Base-by-base conservation (phyloP, 2,888 invertebrate genomes). In the Catocala sponsa region DNA sequence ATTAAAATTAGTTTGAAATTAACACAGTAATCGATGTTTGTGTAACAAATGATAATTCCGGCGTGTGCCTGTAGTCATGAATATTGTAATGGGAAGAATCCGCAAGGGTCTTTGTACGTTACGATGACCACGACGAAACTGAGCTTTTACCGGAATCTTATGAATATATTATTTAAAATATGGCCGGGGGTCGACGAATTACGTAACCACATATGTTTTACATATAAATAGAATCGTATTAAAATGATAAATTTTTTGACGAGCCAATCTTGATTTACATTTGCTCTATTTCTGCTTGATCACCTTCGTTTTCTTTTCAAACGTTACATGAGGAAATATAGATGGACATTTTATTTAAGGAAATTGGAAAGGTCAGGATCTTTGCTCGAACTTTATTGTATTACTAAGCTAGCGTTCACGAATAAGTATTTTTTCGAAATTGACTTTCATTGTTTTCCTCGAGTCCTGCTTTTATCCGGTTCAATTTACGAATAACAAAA, bases 111-210 rank as follows among this genome's bases (percentile, higher is more conserved):
- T 85, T 82, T 84, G 83, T 82, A 73, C 63, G 76, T 72, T 75
- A 79, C 78, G 84, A 74, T 89, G 88, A 86, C 88, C 89, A 82
- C 72, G 68, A 68, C 71, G 72, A 80, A 88, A 82, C 74, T 76
- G 80, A 79, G 81, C 81, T 83, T 81, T 81, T 80, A 80, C 79
- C 76, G 71, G 73, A 80, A 86, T 80, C 85, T 85, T 85, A 90
- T 90, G 89, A 89, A 90, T 90, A 90, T 82, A 86, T 89, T 88
- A 89, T 81, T 74, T 83, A 82, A 82, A 81, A 83, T 82, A 84
- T 81, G 78, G 68, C 69, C 60, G 64, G 61, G 81, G 80, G 78
- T 76, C 75, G 69, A 78, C 76, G 82, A 81, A 85, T 85, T 83
- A 81, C 79, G 79, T 77, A 78, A 69, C 62, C 71, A 73, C 68